These are phyloP conservation scores for Scomber japonicus DNA, from an alignment of 2,113 vertebrate genomes.

Conservation along the genomic window DNA sequence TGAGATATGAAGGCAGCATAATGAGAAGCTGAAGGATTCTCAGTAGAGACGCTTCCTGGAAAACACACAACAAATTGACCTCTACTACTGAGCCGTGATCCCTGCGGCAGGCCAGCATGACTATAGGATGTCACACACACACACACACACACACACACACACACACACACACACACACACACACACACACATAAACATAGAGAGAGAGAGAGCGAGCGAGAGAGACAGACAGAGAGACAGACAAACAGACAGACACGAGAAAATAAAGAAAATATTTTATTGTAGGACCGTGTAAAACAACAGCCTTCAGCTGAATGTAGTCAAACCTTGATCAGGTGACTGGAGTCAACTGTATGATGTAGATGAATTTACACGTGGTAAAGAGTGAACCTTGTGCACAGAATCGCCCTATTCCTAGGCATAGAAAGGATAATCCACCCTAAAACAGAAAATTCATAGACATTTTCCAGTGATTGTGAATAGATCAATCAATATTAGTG, in stretches of 20 bases:
- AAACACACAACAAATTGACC: constrained; percentile 70
- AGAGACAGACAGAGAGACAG: background rate
- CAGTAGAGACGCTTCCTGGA: constrained; percentile 77
- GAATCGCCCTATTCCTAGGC: background rate
- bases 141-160: constrained; percentile 1
- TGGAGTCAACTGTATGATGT: constrained; percentile 12
- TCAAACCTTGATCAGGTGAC: constrained; percentile 31
- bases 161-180: background rate
- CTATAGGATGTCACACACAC: constrained; percentile 13
- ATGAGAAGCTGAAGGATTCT: constrained; percentile 68
- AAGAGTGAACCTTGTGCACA: constrained; percentile 12
- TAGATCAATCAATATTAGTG: background rate
- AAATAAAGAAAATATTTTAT: constrained; percentile 73
- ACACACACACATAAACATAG: background rate
- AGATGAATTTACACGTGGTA: constrained; percentile 25
- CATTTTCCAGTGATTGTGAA: constrained; percentile 11
- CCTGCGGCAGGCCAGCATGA: constrained; percentile 43
- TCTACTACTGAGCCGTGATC: constrained; percentile 58
- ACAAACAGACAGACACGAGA: constrained; percentile 1
- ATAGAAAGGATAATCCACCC: constrained; percentile 35
- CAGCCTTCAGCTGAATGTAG: constrained; percentile 29
- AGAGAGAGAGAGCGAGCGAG: too few relatives aligned
- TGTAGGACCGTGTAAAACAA: constrained; percentile 65
- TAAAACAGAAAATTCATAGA: constrained; percentile 23
- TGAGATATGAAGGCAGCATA: constrained; percentile 62